A percentile compares a stretch with the other conserved stretches of the same genome.
phyloP scores from a whole-genome alignment of 2,888 invertebrate species.

The Diloba caeruleocephala region DNA sequence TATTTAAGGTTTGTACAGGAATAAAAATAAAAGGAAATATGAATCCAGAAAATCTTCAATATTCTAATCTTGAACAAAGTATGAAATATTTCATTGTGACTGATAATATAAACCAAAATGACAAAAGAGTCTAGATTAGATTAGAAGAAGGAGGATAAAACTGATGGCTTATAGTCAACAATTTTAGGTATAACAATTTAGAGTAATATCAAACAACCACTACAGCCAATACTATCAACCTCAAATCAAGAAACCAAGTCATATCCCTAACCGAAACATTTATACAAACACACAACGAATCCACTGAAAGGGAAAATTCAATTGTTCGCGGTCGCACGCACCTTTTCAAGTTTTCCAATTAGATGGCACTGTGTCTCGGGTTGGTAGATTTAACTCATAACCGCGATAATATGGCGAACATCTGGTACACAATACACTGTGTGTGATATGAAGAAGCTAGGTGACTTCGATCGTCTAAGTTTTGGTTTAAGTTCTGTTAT shows the following conservation, averaged over 20 bases:
- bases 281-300: slow-evolving; percentile 33
- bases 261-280: slow-evolving; percentile 43
- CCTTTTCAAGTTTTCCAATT: slow-evolving; percentile 84
- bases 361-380: slow-evolving; percentile 69
- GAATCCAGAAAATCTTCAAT: too few relatives aligned
- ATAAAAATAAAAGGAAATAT: too few relatives aligned
- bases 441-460: slow-evolving; percentile 57
- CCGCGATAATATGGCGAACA: slow-evolving; percentile 69
- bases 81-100: too few relatives aligned
- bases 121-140: too few relatives aligned
- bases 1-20: too few relatives aligned
- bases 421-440: slow-evolving; percentile 66
- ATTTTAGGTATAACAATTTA: too few relatives aligned
- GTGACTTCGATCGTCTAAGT: slow-evolving; percentile 37
- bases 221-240: too few relatives aligned
- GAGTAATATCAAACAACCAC: too few relatives aligned
- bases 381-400: slow-evolving; percentile 73
- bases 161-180: too few relatives aligned
- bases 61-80: too few relatives aligned
- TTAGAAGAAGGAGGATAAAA: too few relatives aligned
- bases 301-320: slow-evolving; percentile 62
- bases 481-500: slow-evolving; percentile 23
- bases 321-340: slow-evolving; percentile 69
- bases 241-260: slow-evolving; percentile 21
- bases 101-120: too few relatives aligned